phyloP scores from a whole-genome alignment of 2,113 vertebrate genomes.

The Urocolius indicus region DNA sequence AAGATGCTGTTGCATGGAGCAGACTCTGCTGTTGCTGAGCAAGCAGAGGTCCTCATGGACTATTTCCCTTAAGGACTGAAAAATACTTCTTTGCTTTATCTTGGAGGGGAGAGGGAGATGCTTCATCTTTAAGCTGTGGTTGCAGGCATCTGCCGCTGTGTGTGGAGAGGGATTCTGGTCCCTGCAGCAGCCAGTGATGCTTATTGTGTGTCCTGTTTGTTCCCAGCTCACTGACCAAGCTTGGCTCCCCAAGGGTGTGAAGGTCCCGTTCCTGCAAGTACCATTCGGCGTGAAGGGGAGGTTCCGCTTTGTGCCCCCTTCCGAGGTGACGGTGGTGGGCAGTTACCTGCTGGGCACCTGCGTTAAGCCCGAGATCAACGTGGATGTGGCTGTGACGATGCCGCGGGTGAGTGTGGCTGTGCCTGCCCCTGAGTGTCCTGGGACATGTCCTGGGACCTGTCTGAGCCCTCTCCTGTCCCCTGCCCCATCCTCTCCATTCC shows the following conservation, averaged over 20 bases:
- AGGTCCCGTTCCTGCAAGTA: conserved; percentile 87
- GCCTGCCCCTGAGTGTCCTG: background rate
- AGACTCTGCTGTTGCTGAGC: background rate
- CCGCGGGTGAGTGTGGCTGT: conserved; percentile 80
- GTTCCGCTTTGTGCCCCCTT: conserved; percentile 87
- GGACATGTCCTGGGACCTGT: background rate
- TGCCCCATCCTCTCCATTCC: background rate
- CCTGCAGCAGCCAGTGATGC: background rate
- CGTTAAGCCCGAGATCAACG: conserved; percentile 84
- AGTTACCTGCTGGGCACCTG: conserved; percentile 95
- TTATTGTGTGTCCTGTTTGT: background rate
- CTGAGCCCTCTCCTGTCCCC: background rate
- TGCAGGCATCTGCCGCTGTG: background rate
- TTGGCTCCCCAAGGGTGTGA: conserved; percentile 85
- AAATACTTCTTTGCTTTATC: background rate
- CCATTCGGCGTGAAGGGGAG: conserved; percentile 87
- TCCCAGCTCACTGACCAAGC: conserved; percentile 86
- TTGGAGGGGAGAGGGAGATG: rapidly evolving
- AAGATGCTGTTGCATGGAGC: background rate
- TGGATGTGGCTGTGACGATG: conserved; percentile 91
- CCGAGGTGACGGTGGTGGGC: conserved; percentile 87
- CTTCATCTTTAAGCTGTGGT: background rate
- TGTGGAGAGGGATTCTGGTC: background rate
- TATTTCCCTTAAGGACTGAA: background rate
- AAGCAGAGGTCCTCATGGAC: background rate